These are phyloP conservation scores for Tachina lurida DNA, from an alignment of 2,888 invertebrate genomes.

Conservation along the genomic window DNA sequence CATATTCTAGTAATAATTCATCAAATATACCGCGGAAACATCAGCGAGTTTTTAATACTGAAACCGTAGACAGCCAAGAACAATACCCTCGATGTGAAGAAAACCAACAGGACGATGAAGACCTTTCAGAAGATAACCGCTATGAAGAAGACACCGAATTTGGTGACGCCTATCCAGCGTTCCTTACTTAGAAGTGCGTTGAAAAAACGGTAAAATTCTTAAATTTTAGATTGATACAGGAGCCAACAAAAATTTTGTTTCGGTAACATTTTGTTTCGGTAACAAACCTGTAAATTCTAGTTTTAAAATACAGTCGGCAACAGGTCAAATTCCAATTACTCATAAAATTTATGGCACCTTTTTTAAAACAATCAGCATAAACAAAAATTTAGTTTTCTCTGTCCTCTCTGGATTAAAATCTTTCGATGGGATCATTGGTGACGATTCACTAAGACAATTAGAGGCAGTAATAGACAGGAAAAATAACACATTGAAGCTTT, in stretches of 20 bases:
- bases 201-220: slow-evolving; percentile 38
- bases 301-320: slow-evolving; percentile 19
- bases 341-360: no score
- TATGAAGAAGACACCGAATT: slow-evolving; percentile 19
- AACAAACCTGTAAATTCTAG: not conserved
- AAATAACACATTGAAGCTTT: no score
- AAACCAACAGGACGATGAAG: no score
- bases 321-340: no score
- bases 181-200: slow-evolving; percentile 55
- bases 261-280: no score
- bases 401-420: slow-evolving; percentile 7
- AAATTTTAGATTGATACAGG: slow-evolving; percentile 43
- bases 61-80: no score
- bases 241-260: no score
- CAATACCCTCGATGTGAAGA: no score
- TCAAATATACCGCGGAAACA: slow-evolving; percentile 24
- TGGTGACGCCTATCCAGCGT: slow-evolving; percentile 61
- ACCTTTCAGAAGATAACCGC: slow-evolving; percentile 21
- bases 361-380: not conserved
- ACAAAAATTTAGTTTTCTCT: slow-evolving; percentile 16
- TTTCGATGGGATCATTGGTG: slow-evolving; percentile 9
- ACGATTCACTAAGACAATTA: not conserved
- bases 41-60: no score
- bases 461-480: no score
- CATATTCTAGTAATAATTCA: slow-evolving; percentile 23